Evolutionary conservation across 2,797 vertebrate species (phyloP), one percentile per base, ranked within the genome.

Genomic region (Acipenser oxyrinchus): DNA sequence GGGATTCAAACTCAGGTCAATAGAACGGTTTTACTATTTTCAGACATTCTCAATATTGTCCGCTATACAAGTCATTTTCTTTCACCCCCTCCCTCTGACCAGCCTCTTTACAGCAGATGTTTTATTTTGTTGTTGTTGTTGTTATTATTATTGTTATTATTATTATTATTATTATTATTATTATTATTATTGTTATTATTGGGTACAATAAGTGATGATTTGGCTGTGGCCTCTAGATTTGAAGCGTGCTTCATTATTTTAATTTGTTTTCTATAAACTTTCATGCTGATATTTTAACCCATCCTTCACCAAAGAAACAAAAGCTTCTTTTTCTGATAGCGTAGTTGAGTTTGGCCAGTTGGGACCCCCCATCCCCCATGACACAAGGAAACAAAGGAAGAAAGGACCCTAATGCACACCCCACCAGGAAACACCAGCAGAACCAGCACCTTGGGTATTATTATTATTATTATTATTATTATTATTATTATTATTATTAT

Each of bases 1-100:
- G 84, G 83, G 58, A 74, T 80, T 85, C 77, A 80, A 86, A 87
- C 89, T 91, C 89, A 90, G 89, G 89, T 90, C 85, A 85, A 85
- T 82, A 78, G 84, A 82, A 82, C 82, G 71, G 76, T 83, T 88
- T 86, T 83, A 72, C 83, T 87, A 81, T 86, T 78, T 79, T 77
- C 77, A 81, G 75, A 76, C 81, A 75, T 80, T 82, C 75, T 78
- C 74, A 71, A 76, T 53, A 74, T 80, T 69, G 68, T 79, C 75
- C 67, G 69, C 69, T 66, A 69, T 75, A 69, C 50, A 65, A 70
- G 62, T 69, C 71, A 63, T 70, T 69, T 65, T 62, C 67, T 13
- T 66, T 63, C 61, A 50, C 69, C 69, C 64, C 67, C 69, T 68
- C 63, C 53, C 15, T 71, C 66, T 50, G 62, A 63, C 49, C n/a